phyloP scores from a whole-genome alignment of 2,888 invertebrate genomes.

The Ligdia adustata region DNA sequence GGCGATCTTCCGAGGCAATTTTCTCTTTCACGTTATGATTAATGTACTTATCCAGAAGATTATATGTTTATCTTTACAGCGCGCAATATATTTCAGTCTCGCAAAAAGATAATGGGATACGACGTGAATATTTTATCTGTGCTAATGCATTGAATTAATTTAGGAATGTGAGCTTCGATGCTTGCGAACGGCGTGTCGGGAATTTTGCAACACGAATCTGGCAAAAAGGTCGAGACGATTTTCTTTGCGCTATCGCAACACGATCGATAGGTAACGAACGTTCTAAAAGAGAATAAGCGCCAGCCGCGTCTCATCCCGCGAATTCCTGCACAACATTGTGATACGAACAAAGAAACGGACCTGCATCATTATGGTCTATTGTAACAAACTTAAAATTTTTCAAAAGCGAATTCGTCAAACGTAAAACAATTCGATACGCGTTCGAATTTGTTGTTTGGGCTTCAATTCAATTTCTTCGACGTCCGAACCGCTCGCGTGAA shows the following conservation, averaged over 20 bases:
- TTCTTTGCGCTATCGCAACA: constrained; percentile 73
- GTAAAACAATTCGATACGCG: constrained; percentile 85
- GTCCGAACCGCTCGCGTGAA: constrained; percentile 79
- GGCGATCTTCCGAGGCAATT: constrained; percentile 56
- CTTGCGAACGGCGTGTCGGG: constrained; percentile 53
- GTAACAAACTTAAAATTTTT: constrained; percentile 78
- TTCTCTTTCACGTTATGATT: constrained; percentile 58
- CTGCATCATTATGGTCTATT: constrained; percentile 82
- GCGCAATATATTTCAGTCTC: constrained; percentile 24
- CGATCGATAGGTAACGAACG: constrained; percentile 67
- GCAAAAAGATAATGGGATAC: constrained; percentile 28
- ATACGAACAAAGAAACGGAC: constrained; percentile 71
- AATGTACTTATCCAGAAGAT: constrained; percentile 44
- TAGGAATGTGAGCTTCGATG: constrained; percentile 59
- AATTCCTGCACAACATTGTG: constrained; percentile 72
- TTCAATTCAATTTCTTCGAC: constrained; percentile 82
- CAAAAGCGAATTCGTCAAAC: constrained; percentile 82
- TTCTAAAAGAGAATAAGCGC: constrained; percentile 51
- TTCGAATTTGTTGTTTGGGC: constrained; percentile 80
- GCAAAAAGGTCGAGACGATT: constrained; percentile 62
- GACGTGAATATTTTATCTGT: constrained; percentile 37
- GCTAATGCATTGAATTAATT: constrained; percentile 51
- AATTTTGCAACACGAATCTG: constrained; percentile 56
- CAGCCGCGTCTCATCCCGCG: constrained; percentile 61
- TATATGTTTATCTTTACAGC: constrained; percentile 41